These are phyloP conservation scores for Marmota monax DNA, from an alignment of 2,113 vertebrate genomes.

Conservation along the genomic window DNA sequence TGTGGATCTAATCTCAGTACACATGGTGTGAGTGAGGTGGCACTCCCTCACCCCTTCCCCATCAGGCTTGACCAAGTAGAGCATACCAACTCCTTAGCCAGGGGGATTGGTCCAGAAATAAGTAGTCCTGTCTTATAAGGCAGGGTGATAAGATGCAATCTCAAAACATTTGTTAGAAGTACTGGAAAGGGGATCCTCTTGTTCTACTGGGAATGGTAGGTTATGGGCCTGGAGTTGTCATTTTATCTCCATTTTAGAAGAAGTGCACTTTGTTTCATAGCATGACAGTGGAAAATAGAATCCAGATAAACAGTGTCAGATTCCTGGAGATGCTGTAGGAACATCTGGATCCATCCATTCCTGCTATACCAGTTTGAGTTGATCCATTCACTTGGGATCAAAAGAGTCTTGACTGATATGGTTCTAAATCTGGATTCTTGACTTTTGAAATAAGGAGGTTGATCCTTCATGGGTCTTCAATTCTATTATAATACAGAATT, in stretches of 20 bases:
- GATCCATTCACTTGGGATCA: background rate
- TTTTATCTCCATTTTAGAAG: background rate
- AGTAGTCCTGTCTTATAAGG: background rate
- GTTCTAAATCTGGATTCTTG: background rate
- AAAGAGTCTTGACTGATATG: background rate
- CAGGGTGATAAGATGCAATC: background rate
- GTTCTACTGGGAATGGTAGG: background rate
- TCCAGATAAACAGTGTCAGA: background rate
- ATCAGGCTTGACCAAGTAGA: background rate
- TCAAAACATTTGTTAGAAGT: background rate
- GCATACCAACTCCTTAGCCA: background rate
- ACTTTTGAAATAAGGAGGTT: background rate
- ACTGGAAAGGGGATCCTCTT: background rate
- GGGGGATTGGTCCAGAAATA: background rate
- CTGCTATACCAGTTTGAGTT: background rate
- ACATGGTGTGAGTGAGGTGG: too few species aligned
- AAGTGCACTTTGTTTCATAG: background rate
- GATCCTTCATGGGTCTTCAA: background rate
- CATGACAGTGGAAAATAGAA: background rate
- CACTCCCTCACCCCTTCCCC: too few species aligned
- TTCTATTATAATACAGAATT: background rate
- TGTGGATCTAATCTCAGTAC: background rate
- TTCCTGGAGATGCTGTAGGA: background rate
- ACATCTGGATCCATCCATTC: background rate
- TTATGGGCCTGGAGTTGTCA: background rate